Evolutionary conservation across 2,113 vertebrate genomes (phyloP), one percentile per base, ranked within the genome.

Genomic region (Ibidorhyncha struthersii): DNA sequence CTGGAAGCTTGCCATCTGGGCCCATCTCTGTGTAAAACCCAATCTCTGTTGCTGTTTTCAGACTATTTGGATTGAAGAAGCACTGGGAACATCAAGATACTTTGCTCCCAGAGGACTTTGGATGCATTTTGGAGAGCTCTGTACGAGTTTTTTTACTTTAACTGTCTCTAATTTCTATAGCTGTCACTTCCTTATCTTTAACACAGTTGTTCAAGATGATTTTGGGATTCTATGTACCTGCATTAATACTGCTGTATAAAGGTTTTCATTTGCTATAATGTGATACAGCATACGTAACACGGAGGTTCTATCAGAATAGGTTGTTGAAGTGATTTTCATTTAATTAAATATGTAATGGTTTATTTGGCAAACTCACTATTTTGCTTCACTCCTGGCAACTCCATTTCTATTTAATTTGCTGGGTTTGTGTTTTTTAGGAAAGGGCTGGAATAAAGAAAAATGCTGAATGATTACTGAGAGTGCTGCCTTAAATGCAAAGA

Each of bases 351-450:
- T 8, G 22, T 89, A 94, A 79, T 85, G 47, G 74, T 87, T 96
- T 95, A 92, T 87, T 95, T 95, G 89, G 84, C 77, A 91, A 89
- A 88, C 23, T n/a, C 38, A 22, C 23, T 66, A 5, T 83, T 96
- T 96, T 93, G 6, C 80, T 93, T 89, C 49, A 45, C 47, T 83
- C 30, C 63, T 92, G 56, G 79, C 85, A 92, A 77, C 58, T 77
- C 67, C 25, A 15, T 41, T 90, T 83, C 69, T 92, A 10, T 85
- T 94, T 89, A 84, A 95, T 96, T 93, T 95, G n/a, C 82, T 87
- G 47, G 30, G 36, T 92, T 86, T 82, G 78, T 88, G 45, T 69
- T 72, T 91, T 86, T 78, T 47, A n/a, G 8, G 32, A 47, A 41
- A 80, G 41, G 41, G 12, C 38, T 52, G 21, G 29, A 67, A 83